These are phyloP conservation scores for Colinus virginianus DNA, from an alignment of 2,113 vertebrate species.

Conservation along the genomic window DNA sequence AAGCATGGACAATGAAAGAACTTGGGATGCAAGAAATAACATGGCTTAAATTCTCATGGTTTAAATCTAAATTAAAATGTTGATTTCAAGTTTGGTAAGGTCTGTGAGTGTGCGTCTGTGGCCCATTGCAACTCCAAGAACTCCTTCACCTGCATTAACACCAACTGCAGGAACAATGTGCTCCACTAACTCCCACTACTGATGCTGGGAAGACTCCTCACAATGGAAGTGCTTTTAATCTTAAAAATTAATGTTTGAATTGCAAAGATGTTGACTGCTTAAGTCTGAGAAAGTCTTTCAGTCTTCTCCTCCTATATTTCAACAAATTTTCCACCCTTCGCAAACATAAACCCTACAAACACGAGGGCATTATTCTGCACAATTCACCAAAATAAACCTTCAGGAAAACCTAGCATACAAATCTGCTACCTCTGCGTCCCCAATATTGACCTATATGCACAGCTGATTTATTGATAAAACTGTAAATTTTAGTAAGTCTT, in stretches of 20 bases:
- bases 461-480: rapidly evolving
- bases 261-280: not conserved
- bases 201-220: not conserved
- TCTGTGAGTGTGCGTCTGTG: not conserved
- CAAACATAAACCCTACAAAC: not conserved
- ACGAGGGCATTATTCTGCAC: not conserved
- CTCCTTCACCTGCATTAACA: not conserved
- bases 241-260: not conserved
- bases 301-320: not conserved
- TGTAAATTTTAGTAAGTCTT: not conserved
- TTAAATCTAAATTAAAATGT: not conserved
- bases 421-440: not conserved
- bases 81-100: not conserved
- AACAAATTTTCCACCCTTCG: not conserved
- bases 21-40: not conserved
- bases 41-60: not conserved
- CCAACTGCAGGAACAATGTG: not conserved
- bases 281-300: not conserved
- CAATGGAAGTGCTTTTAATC: not conserved
- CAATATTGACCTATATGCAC: not conserved
- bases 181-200: not conserved
- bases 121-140: not conserved
- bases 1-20: not conserved
- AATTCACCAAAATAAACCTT: not conserved
- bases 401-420: not conserved